Base-by-base conservation (phyloP, 2,113 vertebrate species). In the Aphyosemion australe region DNA sequence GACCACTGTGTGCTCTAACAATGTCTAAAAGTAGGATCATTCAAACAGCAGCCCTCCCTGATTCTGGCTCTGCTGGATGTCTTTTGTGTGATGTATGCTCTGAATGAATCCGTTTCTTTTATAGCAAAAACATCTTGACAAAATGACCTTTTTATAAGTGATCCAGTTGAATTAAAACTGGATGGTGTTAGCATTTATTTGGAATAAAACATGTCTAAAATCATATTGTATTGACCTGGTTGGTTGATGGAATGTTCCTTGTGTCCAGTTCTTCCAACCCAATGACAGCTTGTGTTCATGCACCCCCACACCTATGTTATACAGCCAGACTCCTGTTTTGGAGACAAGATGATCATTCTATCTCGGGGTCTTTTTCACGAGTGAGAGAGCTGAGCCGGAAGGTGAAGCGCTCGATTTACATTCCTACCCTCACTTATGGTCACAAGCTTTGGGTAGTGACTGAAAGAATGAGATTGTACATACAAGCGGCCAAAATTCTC, bases 1-100 rank as follows among this genome's bases (percentile, higher is more conserved):
- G 55, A 54, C 65, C 50, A 66, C 53, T 12, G 59, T 65, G 72
- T 47, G 49, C 67, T 56, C 58, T 69, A 32, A 57, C 20, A 15
- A 39, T 50, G 46, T 56, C 65, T 69, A 63, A 42, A 52, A 46
- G 32, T 49, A 8, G 15, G 58, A 41, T 32, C 60, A 37, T 39
- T 39, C 5, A 18, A 39, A 56, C 32, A 2, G n/a, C 7, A 31
- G 26, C 14, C 2, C 21, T 32, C 21, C 6, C 14, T 31, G 21
- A 12, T 16, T 4, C 16, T 55, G 34, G 2, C 6, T 55, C 15
- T 39, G 32, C 5, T 18, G 10, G 11, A 39, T 14, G 16, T 48
- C 2, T n/a, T 10, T 48, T 10, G 0, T 11, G n/a, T 46, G 14
- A 15, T 6, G 1, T 16, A 6, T 46, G 13, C 5, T 6, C 4